These are phyloP conservation scores for Dynastes maya DNA, from an alignment of 2,888 invertebrate species.

Conservation along the genomic window DNA sequence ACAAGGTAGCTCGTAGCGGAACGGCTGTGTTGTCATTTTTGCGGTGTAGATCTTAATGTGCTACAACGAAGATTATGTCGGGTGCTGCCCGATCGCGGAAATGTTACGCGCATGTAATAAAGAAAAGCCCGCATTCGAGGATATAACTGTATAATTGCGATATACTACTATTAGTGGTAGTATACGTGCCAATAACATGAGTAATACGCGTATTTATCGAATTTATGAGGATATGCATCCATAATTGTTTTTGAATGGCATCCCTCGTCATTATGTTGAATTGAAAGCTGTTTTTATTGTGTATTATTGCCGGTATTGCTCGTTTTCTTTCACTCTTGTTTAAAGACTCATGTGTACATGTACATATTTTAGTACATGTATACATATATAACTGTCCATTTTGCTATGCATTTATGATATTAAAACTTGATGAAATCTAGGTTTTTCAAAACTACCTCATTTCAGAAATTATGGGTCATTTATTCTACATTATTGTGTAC, in stretches of 20 bases:
- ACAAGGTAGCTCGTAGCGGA: background rate
- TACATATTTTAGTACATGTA: too few relatives aligned
- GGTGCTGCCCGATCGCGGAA: slow-evolving; percentile 29
- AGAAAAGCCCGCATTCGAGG: slow-evolving; percentile 18
- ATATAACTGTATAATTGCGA: slow-evolving; percentile 36
- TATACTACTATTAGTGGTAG: slow-evolving; percentile 22
- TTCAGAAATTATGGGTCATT: too few relatives aligned
- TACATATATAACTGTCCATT: too few relatives aligned
- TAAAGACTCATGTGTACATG: too few relatives aligned
- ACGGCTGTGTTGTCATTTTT: background rate
- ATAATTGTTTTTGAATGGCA: background rate
- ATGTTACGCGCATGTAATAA: slow-evolving; percentile 14
- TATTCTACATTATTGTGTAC: too few relatives aligned
- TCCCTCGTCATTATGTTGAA: too few relatives aligned
- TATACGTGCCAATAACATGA: slow-evolving; percentile 28
- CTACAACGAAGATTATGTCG: slow-evolving; percentile 23
- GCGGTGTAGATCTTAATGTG: slow-evolving; percentile 1
- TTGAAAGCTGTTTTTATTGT: too few relatives aligned
- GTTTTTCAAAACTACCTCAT: too few relatives aligned
- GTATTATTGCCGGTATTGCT: too few relatives aligned
- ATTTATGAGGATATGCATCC: background rate
- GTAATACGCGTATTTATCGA: slow-evolving; percentile 17
- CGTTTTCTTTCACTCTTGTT: too few relatives aligned
- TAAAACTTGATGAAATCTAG: too few relatives aligned
- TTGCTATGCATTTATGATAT: too few relatives aligned